Evolutionary conservation across 2,113 vertebrate species (phyloP).

Genomic region (Brevimyrus niger): DNA sequence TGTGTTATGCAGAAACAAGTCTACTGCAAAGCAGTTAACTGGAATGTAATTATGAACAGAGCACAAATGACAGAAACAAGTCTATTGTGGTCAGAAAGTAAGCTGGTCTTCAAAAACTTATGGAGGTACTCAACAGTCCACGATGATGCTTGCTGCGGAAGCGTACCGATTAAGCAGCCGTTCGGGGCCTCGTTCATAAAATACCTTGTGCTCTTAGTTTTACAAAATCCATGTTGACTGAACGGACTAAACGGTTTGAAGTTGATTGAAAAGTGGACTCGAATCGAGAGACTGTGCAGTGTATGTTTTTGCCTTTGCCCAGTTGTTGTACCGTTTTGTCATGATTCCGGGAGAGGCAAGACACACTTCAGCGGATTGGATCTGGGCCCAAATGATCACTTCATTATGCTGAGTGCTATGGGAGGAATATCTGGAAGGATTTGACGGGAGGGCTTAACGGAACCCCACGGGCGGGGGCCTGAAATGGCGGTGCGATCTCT

Average conservation of each 20-base stretch:
- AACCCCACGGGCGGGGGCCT: not conserved
- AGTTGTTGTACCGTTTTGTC: not conserved
- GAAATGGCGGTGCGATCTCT: too few species aligned
- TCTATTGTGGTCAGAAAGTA: not conserved
- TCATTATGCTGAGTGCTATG: constrained; percentile 18
- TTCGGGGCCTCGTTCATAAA: not conserved
- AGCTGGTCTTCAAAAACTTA: not conserved
- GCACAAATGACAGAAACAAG: not conserved
- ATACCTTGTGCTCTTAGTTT: not conserved
- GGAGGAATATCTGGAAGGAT: constrained; percentile 2
- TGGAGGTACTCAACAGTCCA: not conserved
- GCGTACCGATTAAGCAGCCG: not conserved
- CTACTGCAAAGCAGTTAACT: not conserved
- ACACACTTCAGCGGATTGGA: constrained; percentile 18
- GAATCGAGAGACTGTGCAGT: not conserved
- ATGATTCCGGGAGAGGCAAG: not conserved
- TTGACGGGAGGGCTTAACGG: not conserved
- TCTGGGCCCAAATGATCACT: not conserved
- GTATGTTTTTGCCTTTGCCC: not conserved
- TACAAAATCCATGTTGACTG: not conserved
- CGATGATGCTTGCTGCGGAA: not conserved
- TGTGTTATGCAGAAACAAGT: not conserved
- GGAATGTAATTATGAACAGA: not conserved
- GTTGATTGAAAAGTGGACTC: not conserved
- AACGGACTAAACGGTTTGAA: not conserved